Conservation (phyloP, 2,113 vertebrate genomes). For the Eretmochelys imbricata region DNA sequence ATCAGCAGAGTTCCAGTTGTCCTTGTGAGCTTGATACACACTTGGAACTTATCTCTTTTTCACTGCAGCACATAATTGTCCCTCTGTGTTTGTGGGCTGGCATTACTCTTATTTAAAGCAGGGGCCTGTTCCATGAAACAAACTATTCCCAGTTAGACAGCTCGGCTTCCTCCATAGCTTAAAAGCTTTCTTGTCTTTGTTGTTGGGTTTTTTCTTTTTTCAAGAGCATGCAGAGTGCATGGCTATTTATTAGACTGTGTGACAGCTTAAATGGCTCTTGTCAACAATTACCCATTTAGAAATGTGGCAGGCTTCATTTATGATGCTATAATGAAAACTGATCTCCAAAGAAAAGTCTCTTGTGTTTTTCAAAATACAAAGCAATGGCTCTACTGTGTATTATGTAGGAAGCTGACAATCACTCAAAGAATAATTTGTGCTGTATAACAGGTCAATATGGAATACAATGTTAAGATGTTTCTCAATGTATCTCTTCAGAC, state of each 20-base stretch:
- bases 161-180: constrained; percentile 31
- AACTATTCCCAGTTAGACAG: background rate
- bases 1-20: constrained; percentile 54
- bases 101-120: constrained; percentile 16
- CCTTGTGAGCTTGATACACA: constrained; percentile 35
- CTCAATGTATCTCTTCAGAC: background rate
- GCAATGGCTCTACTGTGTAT: background rate
- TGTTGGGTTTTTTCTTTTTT: background rate
- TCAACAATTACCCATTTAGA: constrained; percentile 36
- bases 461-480: background rate
- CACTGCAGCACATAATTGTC: constrained; percentile 4
- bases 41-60: constrained; percentile 8
- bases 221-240: background rate
- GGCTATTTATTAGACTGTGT: constrained; percentile 39
- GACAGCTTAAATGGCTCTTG: constrained; percentile 49
- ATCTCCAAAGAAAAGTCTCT: background rate
- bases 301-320: constrained; percentile 30
- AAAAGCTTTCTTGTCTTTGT: constrained; percentile 40
- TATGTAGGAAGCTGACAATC: constrained; percentile 3
- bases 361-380: constrained; percentile 15
- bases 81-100: constrained; percentile 6
- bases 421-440: constrained; percentile 6
- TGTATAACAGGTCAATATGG: background rate
- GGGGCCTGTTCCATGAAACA: constrained; percentile 27
- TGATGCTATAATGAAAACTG: constrained; percentile 24